These are phyloP conservation scores for Bufo bufo DNA, from an alignment of 2,113 vertebrate genomes.

Conservation along the genomic window DNA sequence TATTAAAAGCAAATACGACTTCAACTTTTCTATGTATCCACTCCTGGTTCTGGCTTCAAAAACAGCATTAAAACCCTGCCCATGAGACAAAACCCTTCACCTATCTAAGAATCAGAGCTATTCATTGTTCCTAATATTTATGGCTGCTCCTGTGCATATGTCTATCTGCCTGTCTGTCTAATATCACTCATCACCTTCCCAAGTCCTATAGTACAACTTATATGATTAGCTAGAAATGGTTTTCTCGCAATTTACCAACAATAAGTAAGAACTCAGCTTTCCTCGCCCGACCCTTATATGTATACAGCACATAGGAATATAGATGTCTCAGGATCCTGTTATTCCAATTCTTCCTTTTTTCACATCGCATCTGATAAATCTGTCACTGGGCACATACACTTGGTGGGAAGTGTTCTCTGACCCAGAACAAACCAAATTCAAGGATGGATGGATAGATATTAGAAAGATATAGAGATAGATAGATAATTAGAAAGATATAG, in stretches of 20 bases:
- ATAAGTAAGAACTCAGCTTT: background rate
- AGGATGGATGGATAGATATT: background rate
- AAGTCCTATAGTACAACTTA: background rate
- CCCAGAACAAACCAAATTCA: background rate
- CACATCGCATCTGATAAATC: constrained; percentile 34
- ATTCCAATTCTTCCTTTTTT: background rate
- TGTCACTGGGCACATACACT: constrained; percentile 31
- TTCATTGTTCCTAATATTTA: too few species aligned
- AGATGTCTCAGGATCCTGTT: background rate
- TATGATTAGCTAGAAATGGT: too few species aligned
- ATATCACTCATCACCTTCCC: background rate
- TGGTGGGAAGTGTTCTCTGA: background rate
- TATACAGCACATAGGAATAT: background rate
- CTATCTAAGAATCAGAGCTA: too few species aligned
- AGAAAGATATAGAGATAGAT: constrained; percentile 2
- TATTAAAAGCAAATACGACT: too few species aligned
- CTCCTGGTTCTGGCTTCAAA: too few species aligned
- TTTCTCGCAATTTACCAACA: too few species aligned
- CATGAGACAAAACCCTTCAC: too few species aligned
- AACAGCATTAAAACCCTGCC: too few species aligned
- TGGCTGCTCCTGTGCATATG: too few species aligned
- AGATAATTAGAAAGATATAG: background rate
- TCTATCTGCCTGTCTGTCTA: background rate
- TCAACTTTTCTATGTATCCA: too few species aligned
- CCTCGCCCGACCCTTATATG: background rate